Percentiles rank a stretch among this genome's conserved stretches.
Conservation (phyloP, 2,888 invertebrate species). For the Trichopria drosophilae region DNA sequence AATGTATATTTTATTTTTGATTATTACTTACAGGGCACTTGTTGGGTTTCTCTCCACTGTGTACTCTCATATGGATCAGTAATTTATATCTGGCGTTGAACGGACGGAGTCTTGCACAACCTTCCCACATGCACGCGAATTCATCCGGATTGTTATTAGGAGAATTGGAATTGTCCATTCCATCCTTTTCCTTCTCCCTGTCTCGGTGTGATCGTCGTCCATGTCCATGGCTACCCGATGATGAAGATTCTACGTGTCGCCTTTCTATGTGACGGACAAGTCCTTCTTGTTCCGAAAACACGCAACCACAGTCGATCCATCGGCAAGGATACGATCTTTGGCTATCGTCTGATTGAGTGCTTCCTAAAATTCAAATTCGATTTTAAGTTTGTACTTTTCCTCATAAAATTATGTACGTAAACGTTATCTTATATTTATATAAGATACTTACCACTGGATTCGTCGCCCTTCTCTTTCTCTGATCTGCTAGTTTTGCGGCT, state of each 20-base stretch:
- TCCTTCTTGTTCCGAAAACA: constrained; percentile 77
- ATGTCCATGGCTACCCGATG: constrained; percentile 46
- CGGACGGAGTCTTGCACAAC: constrained; percentile 87
- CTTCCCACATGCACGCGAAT: constrained; percentile 91
- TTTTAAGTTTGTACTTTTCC: too few relatives aligned
- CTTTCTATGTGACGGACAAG: constrained; percentile 84
- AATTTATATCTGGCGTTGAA: constrained; percentile 98
- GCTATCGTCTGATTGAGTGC: constrained; percentile 31
- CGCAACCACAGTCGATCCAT: constrained; percentile 84
- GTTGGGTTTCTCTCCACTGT: constrained; percentile 98
- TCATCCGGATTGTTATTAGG: constrained; percentile 66
- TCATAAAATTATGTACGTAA: too few relatives aligned
- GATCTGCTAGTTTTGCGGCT: too few relatives aligned
- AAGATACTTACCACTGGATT: too few relatives aligned
- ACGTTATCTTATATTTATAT: too few relatives aligned
- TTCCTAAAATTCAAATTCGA: constrained; percentile 22
- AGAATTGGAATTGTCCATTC: constrained; percentile 12
- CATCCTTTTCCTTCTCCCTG: constrained; percentile 40
- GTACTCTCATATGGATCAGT: constrained; percentile 94
- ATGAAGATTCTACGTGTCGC: constrained; percentile 75
- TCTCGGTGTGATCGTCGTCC: constrained; percentile 45
- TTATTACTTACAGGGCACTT: constrained; percentile 85
- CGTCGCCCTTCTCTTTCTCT: too few relatives aligned
- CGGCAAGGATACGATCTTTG: constrained; percentile 65
- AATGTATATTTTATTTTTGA: not conserved